A percentile compares a stretch with the other conserved stretches of the same genome.
Conservation (phyloP, 1,140 invertebrate species). For the Drosophila neocordata region DNA sequence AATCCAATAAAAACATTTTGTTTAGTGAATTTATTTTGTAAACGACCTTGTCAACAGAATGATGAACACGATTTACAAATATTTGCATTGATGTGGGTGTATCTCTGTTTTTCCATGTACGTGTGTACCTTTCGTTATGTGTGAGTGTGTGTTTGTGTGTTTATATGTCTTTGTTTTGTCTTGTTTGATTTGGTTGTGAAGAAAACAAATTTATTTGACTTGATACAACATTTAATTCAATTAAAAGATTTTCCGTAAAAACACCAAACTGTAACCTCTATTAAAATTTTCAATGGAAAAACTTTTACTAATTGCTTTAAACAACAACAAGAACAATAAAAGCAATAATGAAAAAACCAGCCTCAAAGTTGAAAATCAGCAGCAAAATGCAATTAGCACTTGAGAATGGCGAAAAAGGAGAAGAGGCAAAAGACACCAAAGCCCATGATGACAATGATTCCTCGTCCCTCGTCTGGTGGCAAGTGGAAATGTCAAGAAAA, state of each 20-base stretch:
- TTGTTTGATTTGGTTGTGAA: conserved; percentile 47
- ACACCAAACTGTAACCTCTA: neutral
- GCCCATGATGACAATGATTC: conserved; percentile 28
- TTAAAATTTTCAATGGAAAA: conserved; percentile 39
- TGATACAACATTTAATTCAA: conserved; percentile 58
- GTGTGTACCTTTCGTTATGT: neutral
- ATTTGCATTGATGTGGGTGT: conserved; percentile 43
- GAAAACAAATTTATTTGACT: conserved; percentile 12
- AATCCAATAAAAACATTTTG: conserved; percentile 75
- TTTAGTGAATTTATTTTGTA: conserved; percentile 74
- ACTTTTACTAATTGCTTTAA: conserved; percentile 62
- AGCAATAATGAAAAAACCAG: conserved; percentile 41
- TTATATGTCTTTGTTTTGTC: conserved; percentile 15
- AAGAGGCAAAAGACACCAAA: neutral
- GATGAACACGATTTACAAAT: conserved; percentile 75
- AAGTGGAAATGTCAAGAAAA: conserved; percentile 66
- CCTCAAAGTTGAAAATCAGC: conserved; percentile 29
- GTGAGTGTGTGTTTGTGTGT: conserved; percentile 16
- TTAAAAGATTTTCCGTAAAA: conserved; percentile 37
- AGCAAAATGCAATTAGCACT: conserved; percentile 72
- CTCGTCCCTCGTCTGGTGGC: conserved; percentile 14
- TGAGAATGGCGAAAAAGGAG: conserved; percentile 19
- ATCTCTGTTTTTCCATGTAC: neutral
- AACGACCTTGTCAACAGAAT: conserved; percentile 75
- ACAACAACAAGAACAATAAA: conserved; percentile 32